Percentiles rank a stretch among this genome's conserved stretches.
Evolutionary conservation across 2,113 vertebrate species (phyloP).

Genomic region (Tetrao urogallus): DNA sequence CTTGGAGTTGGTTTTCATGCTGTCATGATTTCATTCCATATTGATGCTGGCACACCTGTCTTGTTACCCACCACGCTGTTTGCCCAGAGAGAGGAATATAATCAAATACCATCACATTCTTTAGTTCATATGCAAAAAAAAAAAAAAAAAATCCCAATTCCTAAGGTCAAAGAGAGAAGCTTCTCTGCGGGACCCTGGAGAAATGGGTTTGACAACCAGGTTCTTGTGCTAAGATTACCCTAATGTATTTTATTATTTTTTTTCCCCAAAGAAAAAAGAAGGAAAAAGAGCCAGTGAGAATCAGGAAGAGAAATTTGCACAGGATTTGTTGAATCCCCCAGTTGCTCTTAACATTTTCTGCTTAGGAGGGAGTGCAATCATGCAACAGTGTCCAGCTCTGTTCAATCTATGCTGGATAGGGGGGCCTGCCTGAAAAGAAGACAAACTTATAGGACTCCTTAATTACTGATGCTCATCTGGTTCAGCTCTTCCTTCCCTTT

Average conservation of each 20-base stretch:
- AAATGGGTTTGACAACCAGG: background rate
- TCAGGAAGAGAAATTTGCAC: background rate
- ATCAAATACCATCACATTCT: background rate
- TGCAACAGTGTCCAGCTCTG: background rate
- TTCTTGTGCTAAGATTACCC: background rate
- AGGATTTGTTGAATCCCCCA: background rate
- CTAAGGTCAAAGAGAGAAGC: background rate
- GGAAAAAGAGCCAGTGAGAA: background rate
- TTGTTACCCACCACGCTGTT: accelerated
- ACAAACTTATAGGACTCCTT: background rate
- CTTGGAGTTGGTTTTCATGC: background rate
- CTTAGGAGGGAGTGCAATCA: background rate
- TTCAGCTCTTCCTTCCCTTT: background rate
- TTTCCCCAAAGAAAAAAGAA: background rate
- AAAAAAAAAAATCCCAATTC: background rate
- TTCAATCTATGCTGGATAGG: background rate
- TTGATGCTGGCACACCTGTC: background rate
- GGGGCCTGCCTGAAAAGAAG: background rate
- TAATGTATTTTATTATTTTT: background rate
- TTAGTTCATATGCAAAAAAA: background rate
- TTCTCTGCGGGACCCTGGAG: background rate
- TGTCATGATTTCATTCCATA: background rate
- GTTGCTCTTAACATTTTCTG: background rate
- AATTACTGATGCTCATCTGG: background rate
- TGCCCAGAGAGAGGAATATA: background rate